These are phyloP conservation scores for Macrotus californicus DNA, from an alignment of 2,113 vertebrate species.

Conservation along the genomic window DNA sequence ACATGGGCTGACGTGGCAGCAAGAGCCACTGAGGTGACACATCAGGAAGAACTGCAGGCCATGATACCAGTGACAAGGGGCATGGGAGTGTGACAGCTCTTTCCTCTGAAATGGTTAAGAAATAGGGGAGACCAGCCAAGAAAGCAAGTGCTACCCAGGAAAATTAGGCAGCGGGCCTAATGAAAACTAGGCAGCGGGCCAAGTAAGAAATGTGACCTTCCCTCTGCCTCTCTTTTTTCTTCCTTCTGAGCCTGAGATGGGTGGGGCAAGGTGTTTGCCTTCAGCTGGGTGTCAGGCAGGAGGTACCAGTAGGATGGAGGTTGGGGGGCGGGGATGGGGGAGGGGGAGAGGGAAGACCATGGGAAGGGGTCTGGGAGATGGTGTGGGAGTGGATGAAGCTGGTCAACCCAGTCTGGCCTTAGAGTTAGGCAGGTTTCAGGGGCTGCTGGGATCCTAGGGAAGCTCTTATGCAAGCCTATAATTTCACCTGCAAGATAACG, in stretches of 20 bases:
- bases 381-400: accelerated
- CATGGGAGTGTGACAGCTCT: background rate
- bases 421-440: background rate
- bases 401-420: background rate
- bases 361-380: background rate
- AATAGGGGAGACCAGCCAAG: constrained; percentile 44
- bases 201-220: constrained; percentile 62
- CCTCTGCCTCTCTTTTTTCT: background rate
- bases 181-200: constrained; percentile 65
- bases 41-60: constrained; percentile 34
- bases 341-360: accelerated
- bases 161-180: constrained; percentile 70
- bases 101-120: constrained; percentile 46
- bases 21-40: background rate
- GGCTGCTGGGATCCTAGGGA: background rate
- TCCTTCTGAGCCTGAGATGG: background rate
- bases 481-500: accelerated
- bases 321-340: background rate
- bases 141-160: constrained; percentile 53
- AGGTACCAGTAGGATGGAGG: accelerated
- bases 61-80: background rate
- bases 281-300: background rate
- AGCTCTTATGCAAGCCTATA: background rate
- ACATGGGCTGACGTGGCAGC: background rate
- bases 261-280: background rate